These are phyloP conservation scores for Potamarius usumacintae DNA, from an alignment of 2,113 vertebrate genomes.

Conservation along the genomic window DNA sequence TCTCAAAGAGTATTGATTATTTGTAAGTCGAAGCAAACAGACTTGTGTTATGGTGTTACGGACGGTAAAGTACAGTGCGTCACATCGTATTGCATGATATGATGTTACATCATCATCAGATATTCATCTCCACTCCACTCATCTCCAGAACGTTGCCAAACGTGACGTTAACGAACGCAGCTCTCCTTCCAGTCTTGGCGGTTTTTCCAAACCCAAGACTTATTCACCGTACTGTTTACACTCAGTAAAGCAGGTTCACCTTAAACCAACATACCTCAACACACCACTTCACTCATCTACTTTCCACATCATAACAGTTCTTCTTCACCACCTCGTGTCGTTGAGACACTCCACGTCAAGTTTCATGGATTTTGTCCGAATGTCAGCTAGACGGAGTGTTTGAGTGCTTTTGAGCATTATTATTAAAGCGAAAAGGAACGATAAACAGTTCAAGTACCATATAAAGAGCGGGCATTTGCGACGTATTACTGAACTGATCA, in stretches of 20 bases:
- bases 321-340: neutral
- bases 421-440: no score
- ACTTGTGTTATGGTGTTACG: neutral
- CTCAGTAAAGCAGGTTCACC: conserved; percentile 35
- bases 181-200: conserved; percentile 26
- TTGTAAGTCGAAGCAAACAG: neutral
- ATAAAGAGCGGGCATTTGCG: no score
- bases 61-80: no score
- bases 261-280: conserved; percentile 44
- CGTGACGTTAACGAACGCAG: neutral
- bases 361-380: no score
- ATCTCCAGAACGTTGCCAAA: neutral
- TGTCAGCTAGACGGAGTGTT: no score
- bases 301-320: neutral
- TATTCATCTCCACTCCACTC: conserved; percentile 14
- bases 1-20: neutral
- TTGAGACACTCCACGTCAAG: neutral
- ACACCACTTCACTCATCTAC: neutral
- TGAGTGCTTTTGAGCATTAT: no score
- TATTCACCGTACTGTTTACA: conserved; percentile 37
- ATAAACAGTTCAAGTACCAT: no score
- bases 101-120: neutral
- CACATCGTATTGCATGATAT: no score
- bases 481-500: no score
- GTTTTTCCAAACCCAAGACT: neutral